Evolutionary conservation across 2,797 vertebrate species (phyloP).

Genomic region (Diceros bicornis): DNA sequence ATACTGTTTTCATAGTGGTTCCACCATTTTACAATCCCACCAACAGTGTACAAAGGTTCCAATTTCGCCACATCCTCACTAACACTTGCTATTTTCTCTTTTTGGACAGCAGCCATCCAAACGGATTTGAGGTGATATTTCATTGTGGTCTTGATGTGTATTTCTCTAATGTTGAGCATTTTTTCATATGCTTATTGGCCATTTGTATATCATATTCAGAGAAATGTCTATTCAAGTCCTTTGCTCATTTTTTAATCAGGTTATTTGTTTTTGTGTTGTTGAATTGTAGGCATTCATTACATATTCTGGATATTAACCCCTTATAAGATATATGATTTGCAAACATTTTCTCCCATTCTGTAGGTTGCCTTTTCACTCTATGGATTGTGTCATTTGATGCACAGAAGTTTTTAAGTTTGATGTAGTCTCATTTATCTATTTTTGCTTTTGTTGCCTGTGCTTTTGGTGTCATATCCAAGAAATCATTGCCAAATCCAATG

Average conservation of each 20-base stretch:
- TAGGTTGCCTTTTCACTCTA: too few relatives aligned
- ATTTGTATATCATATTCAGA: not conserved
- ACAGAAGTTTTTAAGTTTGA: too few relatives aligned
- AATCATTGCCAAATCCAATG: too few relatives aligned
- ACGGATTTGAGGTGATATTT: not conserved
- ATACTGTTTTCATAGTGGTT: not conserved
- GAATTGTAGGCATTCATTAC: too few relatives aligned
- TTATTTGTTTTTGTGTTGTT: not conserved
- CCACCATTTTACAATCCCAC: not conserved
- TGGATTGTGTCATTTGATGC: too few relatives aligned
- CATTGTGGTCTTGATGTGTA: not conserved
- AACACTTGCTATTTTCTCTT: not conserved
- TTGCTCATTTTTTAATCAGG: not conserved
- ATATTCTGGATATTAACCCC: too few relatives aligned
- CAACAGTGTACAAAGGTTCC: not conserved
- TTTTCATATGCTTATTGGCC: not conserved
- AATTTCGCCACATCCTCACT: not conserved
- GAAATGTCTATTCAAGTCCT: not conserved
- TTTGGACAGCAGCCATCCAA: not conserved
- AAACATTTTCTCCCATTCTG: too few relatives aligned
- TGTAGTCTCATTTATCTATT: too few relatives aligned
- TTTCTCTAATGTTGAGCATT: not conserved
- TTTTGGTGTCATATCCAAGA: too few relatives aligned
- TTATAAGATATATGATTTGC: too few relatives aligned
- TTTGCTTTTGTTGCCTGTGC: too few relatives aligned